These are phyloP conservation scores for Dynastes tityus DNA, from an alignment of 2,888 invertebrate species.

Conservation along the genomic window DNA sequence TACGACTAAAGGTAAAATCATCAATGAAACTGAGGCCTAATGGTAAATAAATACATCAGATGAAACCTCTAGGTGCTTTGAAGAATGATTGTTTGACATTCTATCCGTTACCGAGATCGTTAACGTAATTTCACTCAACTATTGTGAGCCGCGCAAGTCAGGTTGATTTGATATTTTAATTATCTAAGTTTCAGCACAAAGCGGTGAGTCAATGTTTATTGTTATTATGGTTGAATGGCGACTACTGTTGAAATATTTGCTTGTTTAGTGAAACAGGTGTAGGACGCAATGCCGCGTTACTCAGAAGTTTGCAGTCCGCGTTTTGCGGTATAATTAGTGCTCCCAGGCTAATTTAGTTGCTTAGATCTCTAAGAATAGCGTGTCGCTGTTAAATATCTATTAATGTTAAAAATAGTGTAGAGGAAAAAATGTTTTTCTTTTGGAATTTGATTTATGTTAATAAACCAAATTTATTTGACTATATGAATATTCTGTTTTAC, in stretches of 20 bases:
- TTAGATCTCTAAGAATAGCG: not conserved
- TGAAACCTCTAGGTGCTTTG: not conserved
- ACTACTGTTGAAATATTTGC: slow-evolving; percentile 13
- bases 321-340: slow-evolving; percentile 13
- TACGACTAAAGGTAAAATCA: not conserved
- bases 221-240: slow-evolving; percentile 12
- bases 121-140: slow-evolving; percentile 6
- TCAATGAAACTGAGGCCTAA: not conserved
- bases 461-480: too few relatives aligned
- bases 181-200: slow-evolving; percentile 16
- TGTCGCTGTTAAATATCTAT: not conserved
- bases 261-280: slow-evolving; percentile 4
- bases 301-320: not conserved
- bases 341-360: not conserved
- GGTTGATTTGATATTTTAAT: slow-evolving; percentile 7
- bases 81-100: slow-evolving; percentile 8
- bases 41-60: not conserved
- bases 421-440: too few relatives aligned
- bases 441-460: too few relatives aligned
- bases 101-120: not conserved
- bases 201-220: slow-evolving; percentile 25
- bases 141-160: not conserved
- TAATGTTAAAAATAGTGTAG: not conserved
- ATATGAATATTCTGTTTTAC: too few relatives aligned
- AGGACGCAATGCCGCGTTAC: not conserved